Base-by-base conservation (phyloP, 2,888 invertebrate genomes). In the Exephanes ischioxanthus region DNA sequence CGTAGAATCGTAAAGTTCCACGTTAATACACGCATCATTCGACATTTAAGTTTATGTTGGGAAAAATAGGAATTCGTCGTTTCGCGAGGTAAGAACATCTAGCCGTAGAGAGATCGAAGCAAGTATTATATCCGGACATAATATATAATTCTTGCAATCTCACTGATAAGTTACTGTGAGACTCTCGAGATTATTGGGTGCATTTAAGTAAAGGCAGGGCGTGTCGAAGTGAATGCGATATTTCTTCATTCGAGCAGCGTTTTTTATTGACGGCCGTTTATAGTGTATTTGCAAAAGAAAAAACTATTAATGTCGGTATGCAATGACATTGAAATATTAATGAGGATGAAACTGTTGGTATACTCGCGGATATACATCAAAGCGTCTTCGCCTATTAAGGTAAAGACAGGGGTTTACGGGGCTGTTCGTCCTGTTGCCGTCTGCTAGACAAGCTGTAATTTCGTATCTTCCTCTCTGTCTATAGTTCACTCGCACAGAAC, bases 1-100 rank as follows among this genome's bases (percentile, higher is more conserved):
- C 78, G 58, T 16, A 86, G 48, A 37, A 81, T 71, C 5, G 33
- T 63, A 16, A 86, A 84, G 51, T 75, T 79, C 77, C 41, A 81
- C n/a, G 77, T 5, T 53, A 78, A 53, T 1, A 48, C 77, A 9
- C 45, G 55, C 84, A 84, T 84, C 33, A 5, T n/a, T 16, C 1
- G 7, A 41, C 48, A 11, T 30, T 48, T 45, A 55, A n/a, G 33
- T 33, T 63, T 33, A 48, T 16, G 16, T 26, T 68, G 3, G 3
- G 4, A 58, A 73, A 45, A 45, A 3, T 7, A 37, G 9, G 48
- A 61, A 7, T 33, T 58, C 45, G n/a, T 68, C 30, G 30, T 45
- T 30, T 51, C 22, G 2, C 61, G 48, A 22, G 3, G 11, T 3
- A 19, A 14, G 2, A 71, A 70, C 45, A 30, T 51, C 61, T 48